phyloP scores from a whole-genome alignment of 2,888 invertebrate species.

The Pheosia tremula region DNA sequence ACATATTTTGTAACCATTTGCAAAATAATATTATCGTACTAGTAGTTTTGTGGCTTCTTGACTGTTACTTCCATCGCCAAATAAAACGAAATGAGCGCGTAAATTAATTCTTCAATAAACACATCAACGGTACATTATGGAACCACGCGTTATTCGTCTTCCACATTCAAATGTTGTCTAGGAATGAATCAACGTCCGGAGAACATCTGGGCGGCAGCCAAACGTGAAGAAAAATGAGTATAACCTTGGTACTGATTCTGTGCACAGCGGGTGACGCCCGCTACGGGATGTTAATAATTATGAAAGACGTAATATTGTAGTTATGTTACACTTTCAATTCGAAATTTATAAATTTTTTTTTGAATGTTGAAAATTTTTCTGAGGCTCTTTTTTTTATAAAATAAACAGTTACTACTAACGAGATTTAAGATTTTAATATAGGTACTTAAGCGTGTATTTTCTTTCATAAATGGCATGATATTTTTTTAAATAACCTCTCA shows the following conservation, averaged over 20 bases:
- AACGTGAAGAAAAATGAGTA: slow-evolving; percentile 44
- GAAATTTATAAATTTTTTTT: background rate
- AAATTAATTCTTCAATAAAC: slow-evolving; percentile 11
- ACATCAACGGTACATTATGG: slow-evolving; percentile 18
- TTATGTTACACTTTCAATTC: background rate
- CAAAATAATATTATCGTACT: too few relatives aligned
- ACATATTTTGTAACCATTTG: too few relatives aligned
- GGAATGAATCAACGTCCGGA: slow-evolving; percentile 63
- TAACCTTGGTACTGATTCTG: slow-evolving; percentile 52
- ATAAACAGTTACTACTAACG: too few relatives aligned
- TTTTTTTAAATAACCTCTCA: too few relatives aligned
- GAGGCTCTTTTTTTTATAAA: too few relatives aligned
- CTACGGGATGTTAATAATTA: slow-evolving; percentile 16
- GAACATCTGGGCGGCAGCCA: slow-evolving; percentile 62
- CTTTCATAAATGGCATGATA: too few relatives aligned
- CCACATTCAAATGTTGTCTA: slow-evolving; percentile 23
- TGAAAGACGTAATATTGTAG: background rate
- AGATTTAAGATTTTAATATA: too few relatives aligned
- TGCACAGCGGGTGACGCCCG: slow-evolving; percentile 23
- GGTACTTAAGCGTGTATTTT: too few relatives aligned
- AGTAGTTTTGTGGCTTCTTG: background rate
- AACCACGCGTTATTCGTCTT: slow-evolving; percentile 12
- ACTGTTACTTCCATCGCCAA: background rate
- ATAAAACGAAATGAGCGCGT: background rate
- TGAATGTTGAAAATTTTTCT: too few relatives aligned